Conservation (phyloP, 2,888 invertebrate genomes). For the Blastobasis lacticolella region DNA sequence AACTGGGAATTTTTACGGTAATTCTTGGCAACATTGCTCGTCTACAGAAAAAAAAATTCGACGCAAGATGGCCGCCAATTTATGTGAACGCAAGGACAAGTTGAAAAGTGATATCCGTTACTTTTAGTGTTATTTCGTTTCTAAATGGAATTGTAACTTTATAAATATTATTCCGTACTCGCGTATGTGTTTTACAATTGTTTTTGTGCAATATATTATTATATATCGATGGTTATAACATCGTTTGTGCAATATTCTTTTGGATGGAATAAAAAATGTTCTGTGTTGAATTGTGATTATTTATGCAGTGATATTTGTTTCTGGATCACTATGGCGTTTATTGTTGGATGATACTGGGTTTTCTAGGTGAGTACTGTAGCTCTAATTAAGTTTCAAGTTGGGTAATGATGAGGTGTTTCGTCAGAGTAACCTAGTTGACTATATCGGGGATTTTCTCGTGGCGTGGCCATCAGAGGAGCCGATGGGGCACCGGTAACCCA, state of each 20-base stretch:
- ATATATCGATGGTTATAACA: conserved; percentile 58
- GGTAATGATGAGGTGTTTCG: conserved; percentile 27
- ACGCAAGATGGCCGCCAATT: conserved; percentile 73
- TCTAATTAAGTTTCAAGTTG: too few relatives aligned
- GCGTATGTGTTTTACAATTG: conserved; percentile 48
- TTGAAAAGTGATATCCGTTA: conserved; percentile 62
- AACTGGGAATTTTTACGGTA: conserved; percentile 23
- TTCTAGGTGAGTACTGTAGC: conserved; percentile 48
- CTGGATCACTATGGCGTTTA: conserved; percentile 61
- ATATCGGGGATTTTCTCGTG: conserved; percentile 39
- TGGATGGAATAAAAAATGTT: conserved; percentile 63
- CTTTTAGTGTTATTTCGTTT: conserved; percentile 49
- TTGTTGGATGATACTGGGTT: conserved; percentile 68
- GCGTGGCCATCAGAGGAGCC: conserved; percentile 41
- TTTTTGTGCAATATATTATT: conserved; percentile 63
- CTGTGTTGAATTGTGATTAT: conserved; percentile 71
- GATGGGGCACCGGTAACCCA: conserved; percentile 7
- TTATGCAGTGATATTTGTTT: conserved; percentile 63
- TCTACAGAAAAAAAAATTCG: conserved; percentile 10
- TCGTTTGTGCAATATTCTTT: conserved; percentile 62
- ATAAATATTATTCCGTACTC: conserved; percentile 42
- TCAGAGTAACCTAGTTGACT: conserved; percentile 59
- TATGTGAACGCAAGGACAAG: conserved; percentile 70
- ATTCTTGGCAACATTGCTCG: conserved; percentile 32
- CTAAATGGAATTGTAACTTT: conserved; percentile 59